Evolutionary conservation across 2,113 vertebrate genomes (phyloP).

Genomic region (Hyperopisus bebe): DNA sequence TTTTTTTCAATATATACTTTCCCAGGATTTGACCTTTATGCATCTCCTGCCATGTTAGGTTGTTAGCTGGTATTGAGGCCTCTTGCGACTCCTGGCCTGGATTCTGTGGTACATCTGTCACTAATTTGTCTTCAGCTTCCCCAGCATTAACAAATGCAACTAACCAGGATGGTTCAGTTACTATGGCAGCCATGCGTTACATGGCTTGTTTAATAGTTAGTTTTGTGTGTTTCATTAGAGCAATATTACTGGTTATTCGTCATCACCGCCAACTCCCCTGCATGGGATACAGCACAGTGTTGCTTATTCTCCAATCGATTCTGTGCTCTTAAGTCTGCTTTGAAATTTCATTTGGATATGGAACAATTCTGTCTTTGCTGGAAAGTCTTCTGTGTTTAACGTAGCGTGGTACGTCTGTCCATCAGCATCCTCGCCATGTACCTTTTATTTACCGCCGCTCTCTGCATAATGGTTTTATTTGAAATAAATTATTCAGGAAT

Average conservation of each 20-base stretch:
- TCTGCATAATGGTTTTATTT: not conserved
- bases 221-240: not conserved
- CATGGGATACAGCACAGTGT: not conserved
- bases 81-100: not conserved
- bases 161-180: not conserved
- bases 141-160: not conserved
- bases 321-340: not conserved
- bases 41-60: not conserved
- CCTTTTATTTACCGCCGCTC: not conserved
- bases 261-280: not conserved
- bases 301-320: not conserved
- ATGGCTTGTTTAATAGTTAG: not conserved
- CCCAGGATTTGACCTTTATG: not conserved
- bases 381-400: not conserved
- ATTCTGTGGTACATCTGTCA: not conserved
- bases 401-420: not conserved
- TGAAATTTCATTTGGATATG: not conserved
- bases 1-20: not conserved
- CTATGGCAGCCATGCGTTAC: not conserved
- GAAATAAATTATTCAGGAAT: constrained; percentile 1
- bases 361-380: not conserved
- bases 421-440: not conserved
- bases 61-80: not conserved
- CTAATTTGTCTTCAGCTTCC: not conserved
- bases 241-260: not conserved